phyloP scores from a whole-genome alignment of 1,140 invertebrate genomes.

The Rhopalosiphum padi region DNA sequence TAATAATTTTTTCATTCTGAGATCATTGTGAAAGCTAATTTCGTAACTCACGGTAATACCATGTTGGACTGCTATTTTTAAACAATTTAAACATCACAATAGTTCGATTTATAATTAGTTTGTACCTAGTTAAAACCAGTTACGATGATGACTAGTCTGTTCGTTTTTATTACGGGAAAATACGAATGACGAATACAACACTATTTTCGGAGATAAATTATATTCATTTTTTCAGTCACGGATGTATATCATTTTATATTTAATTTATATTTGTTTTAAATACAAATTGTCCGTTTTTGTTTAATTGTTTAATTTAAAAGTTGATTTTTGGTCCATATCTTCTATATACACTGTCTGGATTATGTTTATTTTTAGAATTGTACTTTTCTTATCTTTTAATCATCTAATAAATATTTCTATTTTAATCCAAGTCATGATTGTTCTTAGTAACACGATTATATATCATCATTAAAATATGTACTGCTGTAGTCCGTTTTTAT shows the following conservation, averaged over 20 bases:
- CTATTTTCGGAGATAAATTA: neutral
- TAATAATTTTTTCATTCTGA: conserved; percentile 50
- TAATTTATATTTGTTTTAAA: neutral
- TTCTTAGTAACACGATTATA: neutral
- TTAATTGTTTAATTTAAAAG: neutral
- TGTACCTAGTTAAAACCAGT: neutral
- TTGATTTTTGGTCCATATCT: neutral
- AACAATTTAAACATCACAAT: neutral
- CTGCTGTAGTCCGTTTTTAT: neutral
- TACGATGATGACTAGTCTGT: neutral
- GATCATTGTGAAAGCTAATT: conserved; percentile 60
- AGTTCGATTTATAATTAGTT: neutral
- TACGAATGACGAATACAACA: neutral
- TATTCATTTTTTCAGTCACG: neutral
- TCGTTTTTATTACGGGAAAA: neutral
- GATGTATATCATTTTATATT: neutral
- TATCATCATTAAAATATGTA: neutral
- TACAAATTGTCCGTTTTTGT: neutral
- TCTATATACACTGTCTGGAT: neutral
- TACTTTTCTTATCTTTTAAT: neutral
- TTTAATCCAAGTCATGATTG: neutral
- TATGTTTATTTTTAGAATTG: neutral
- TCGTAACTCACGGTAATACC: conserved; percentile 54
- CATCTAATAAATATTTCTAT: neutral
- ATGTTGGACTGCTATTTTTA: conserved; percentile 24